Percentiles rank a stretch among this genome's conserved stretches.
Evolutionary conservation across 2,113 vertebrate species (phyloP).

Genomic region (Aldabrachelys gigantea): DNA sequence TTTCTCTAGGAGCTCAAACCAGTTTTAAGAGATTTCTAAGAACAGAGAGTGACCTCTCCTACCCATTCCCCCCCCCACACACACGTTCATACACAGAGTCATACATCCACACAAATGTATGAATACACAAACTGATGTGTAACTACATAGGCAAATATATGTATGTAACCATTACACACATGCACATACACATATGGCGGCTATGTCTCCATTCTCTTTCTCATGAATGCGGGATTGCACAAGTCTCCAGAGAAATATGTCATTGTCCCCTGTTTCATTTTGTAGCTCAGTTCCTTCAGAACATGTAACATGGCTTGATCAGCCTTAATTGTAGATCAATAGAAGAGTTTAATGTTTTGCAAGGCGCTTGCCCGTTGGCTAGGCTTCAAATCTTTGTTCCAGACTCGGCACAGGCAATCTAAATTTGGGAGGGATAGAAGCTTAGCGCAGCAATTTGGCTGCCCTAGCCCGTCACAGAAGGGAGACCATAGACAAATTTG

Average conservation of each 20-base stretch:
- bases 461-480: not conserved
- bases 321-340: not conserved
- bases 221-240: not conserved
- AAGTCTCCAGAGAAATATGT: not conserved
- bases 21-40: not conserved
- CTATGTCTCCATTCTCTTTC: not conserved
- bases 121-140: not conserved
- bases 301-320: not conserved
- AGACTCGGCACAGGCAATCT: not conserved
- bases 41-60: not conserved
- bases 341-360: not conserved
- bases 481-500: not conserved
- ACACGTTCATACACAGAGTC: not conserved
- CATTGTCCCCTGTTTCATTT: not conserved
- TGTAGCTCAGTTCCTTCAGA: not conserved
- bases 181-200: not conserved
- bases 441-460: not conserved
- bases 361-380: not conserved
- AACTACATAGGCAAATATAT: not conserved
- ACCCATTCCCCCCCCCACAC: not conserved
- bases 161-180: not conserved
- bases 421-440: not conserved
- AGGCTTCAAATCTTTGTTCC: not conserved
- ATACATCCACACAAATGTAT: rapidly evolving
- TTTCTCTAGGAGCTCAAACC: not conserved